Evolutionary conservation across 2,888 invertebrate genomes (phyloP).

Genomic region (Drosophila bunnanda): DNA sequence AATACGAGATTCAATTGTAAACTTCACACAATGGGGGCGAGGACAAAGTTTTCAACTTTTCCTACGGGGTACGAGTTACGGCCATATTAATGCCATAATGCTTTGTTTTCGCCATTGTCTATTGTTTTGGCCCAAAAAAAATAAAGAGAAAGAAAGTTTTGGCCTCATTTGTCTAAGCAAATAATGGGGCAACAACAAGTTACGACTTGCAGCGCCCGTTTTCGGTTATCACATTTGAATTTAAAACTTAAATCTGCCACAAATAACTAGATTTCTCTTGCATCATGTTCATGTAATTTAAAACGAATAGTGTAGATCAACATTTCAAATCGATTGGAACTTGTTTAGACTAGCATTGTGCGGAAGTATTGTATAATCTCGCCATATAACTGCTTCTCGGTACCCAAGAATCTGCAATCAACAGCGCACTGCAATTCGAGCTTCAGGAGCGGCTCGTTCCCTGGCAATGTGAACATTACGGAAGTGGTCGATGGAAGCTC

Average conservation of each 20-base stretch:
- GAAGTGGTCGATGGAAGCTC: slow-evolving; percentile 66
- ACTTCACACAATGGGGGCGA: slow-evolving; percentile 33
- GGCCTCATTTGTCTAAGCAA: slow-evolving; percentile 28
- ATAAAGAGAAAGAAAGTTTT: slow-evolving; percentile 1
- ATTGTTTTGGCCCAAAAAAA: slow-evolving; percentile 16
- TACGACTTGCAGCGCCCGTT: slow-evolving; percentile 3
- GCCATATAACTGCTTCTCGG: slow-evolving; percentile 58
- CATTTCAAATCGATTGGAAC: not conserved
- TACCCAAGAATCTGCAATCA: slow-evolving; percentile 70
- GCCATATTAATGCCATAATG: slow-evolving; percentile 31
- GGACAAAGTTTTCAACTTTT: slow-evolving; percentile 39
- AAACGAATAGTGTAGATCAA: not conserved
- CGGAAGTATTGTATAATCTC: slow-evolving; percentile 75
- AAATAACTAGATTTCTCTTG: not conserved
- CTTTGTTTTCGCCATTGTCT: slow-evolving; percentile 29
- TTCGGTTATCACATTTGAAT: not conserved
- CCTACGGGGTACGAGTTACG: slow-evolving; percentile 1
- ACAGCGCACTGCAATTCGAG: slow-evolving; percentile 74
- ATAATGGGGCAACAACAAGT: slow-evolving; percentile 8
- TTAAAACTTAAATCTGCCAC: not conserved
- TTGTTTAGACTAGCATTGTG: slow-evolving; percentile 66
- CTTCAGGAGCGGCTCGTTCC: slow-evolving; percentile 38
- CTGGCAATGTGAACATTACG: not conserved
- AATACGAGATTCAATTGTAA: slow-evolving; percentile 65
- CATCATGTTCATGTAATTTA: not conserved